Evolutionary conservation across 2,888 invertebrate species (phyloP).

Genomic region (Catocala sponsa): DNA sequence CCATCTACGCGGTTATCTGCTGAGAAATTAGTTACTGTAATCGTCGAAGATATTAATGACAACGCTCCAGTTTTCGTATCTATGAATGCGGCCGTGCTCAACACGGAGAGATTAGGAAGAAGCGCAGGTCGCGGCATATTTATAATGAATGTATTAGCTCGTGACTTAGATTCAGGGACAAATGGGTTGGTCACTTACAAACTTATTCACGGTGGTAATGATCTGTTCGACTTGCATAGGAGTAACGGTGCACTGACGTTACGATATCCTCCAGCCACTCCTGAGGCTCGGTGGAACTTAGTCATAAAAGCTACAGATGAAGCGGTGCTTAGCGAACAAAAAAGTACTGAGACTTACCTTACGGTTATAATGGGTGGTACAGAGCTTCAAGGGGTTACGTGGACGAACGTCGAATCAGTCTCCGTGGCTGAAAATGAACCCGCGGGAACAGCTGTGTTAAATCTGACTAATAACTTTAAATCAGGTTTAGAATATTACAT

Average conservation of each 20-base stretch:
- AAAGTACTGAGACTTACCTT: conserved; percentile 95
- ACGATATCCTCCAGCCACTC: conserved; percentile 86
- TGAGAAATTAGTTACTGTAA: conserved; percentile 96
- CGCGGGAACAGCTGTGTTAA: conserved; percentile 94
- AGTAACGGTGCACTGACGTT: conserved; percentile 92
- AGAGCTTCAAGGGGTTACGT: conserved; percentile 88
- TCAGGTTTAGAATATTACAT: conserved; percentile 95
- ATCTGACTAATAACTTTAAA: conserved; percentile 92
- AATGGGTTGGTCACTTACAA: conserved; percentile 98
- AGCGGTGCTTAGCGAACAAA: conserved; percentile 95
- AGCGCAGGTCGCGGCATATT: conserved; percentile 88
- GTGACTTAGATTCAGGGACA: conserved; percentile 96
- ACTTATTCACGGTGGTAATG: conserved; percentile 92
- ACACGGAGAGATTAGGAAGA: conserved; percentile 84
- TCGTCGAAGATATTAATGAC: conserved; percentile 97
- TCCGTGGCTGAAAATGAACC: conserved; percentile 96
- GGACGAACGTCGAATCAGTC: conserved; percentile 91
- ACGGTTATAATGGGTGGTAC: conserved; percentile 92
- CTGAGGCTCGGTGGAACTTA: conserved; percentile 93
- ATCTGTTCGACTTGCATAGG: conserved; percentile 94
- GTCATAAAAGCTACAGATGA: conserved; percentile 97
- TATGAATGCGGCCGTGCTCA: conserved; percentile 96
- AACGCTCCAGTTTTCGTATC: conserved; percentile 97
- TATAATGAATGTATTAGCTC: conserved; percentile 94
- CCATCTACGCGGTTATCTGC: conserved; percentile 92